Base-by-base conservation (phyloP, 2,113 vertebrate genomes). In the Glaucomys volans region DNA sequence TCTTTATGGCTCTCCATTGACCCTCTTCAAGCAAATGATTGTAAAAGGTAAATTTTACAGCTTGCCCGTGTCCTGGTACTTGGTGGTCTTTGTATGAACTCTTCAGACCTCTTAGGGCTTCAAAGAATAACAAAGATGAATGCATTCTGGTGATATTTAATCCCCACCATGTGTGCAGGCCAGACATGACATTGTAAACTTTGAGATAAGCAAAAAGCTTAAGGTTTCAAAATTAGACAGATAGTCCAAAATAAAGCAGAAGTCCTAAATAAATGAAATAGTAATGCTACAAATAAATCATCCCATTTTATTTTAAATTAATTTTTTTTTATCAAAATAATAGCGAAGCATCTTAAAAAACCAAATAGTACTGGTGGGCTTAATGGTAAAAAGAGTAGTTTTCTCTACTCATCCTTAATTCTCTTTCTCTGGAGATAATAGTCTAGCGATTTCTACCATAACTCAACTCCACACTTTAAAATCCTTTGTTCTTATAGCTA, bases 191-290 rank as follows among this genome's bases (percentile, higher is more conserved):
- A 57, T 47, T 50, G 42, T 81, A 26, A 91, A 30, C 85, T 50
- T 16, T 35, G 40, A 76, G 81, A 95, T 74, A 47, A 87, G 37
- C 20, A 79, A 84, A 92, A 74, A 57, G 16, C 30, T 57, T 64
- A 30, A 64, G 44, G 18, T 81, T 82, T 90, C 93, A 74, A 95
- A 94, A 87, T n/a, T 62, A 81, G 66, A 50, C 66, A 77, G 37
- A 47, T 62, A 44, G 77, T 67, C 13, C 93, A 92, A 90, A 90
- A 76, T 35, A 79, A 76, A 79, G 64, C 16, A 14, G 88, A 52
- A n/a, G 28, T 40, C 57, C 81, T 80, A 91, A 91, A 91, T 62
- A 80, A 91, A 62, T 76, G 69, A 67, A 91, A 93, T 0, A 35
- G 13, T 50, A 14, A 12, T 64, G 47, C 52, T 89, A 92, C 88